A percentile compares a stretch with the other conserved stretches of the same genome.
These are phyloP conservation scores for Saguinus imperator DNA, from an alignment of 2,113 vertebrate species.

Conservation along the genomic window DNA sequence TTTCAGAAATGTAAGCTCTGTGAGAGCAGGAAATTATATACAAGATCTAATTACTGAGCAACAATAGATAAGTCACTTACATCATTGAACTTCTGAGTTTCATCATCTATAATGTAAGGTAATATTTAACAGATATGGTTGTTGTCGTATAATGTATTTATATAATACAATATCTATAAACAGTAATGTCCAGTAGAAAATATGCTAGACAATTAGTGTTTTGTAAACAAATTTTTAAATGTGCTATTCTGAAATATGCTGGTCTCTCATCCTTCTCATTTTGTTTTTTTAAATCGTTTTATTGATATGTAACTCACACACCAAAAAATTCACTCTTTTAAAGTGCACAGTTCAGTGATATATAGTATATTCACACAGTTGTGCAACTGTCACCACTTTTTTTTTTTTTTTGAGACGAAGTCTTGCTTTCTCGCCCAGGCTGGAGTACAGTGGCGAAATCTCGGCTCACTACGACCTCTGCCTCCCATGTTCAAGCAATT, in stretches of 20 bases:
- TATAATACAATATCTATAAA: neutral
- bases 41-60: neutral
- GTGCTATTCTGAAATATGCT: neutral
- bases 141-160: neutral
- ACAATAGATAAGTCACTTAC: neutral
- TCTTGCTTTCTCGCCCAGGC: too few species aligned
- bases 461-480: too few species aligned
- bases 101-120: neutral
- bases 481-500: too few species aligned
- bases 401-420: too few species aligned
- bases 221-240: neutral
- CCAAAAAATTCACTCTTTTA: neutral
- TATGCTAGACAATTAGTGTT: neutral
- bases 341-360: neutral
- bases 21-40: neutral
- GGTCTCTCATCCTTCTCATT: neutral
- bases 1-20: neutral
- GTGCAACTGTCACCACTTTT: neutral
- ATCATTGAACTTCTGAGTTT: neutral
- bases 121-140: neutral
- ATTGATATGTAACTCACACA: neutral
- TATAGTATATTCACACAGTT: neutral
- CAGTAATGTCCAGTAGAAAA: neutral
- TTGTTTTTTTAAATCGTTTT: neutral
- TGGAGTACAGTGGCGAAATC: too few species aligned